These are phyloP conservation scores for Ammodytes marinus DNA, from an alignment of 2,113 vertebrate species.

Conservation along the genomic window DNA sequence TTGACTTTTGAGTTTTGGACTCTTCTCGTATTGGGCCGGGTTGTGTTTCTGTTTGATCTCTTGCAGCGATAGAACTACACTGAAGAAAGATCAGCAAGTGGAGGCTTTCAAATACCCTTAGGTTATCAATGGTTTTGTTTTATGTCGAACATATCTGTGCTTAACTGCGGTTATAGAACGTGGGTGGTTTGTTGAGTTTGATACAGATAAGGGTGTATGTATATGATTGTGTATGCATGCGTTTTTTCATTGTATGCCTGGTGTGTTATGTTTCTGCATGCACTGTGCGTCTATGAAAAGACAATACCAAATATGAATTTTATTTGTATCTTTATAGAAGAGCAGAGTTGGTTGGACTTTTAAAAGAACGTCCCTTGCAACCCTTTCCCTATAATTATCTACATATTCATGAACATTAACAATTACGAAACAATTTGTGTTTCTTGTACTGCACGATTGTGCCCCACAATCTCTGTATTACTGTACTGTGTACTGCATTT, in stretches of 20 bases:
- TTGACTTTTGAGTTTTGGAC: constrained; percentile 25
- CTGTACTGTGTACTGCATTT: constrained; percentile 2
- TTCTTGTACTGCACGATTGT: constrained; percentile 18
- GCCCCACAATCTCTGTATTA: constrained; percentile 18
- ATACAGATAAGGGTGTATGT: constrained; percentile 64
- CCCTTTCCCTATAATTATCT: constrained; percentile 33
- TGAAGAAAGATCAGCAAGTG: constrained; percentile 52
- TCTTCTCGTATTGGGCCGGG: constrained; percentile 30
- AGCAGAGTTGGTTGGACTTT: constrained; percentile 45
- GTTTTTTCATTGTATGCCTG: constrained; percentile 18
- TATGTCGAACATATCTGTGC: constrained; percentile 53
- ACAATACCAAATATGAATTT: constrained; percentile 42
- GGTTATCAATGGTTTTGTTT: constrained; percentile 61
- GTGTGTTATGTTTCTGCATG: constrained; percentile 29
- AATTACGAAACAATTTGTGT: constrained; percentile 37
- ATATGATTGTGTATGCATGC: constrained; percentile 31
- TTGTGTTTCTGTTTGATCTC: constrained; percentile 59
- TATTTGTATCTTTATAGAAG: neutral
- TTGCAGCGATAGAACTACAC: constrained; percentile 50
- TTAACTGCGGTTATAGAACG: constrained; percentile 50
- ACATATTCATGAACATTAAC: constrained; percentile 53
- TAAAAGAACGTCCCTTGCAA: constrained; percentile 32
- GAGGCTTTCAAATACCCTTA: constrained; percentile 69
- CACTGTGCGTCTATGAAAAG: constrained; percentile 30
- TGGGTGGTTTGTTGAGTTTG: constrained; percentile 62